Conservation (phyloP, 92 coral and sea anemone species). For the Porites cylindrica region DNA sequence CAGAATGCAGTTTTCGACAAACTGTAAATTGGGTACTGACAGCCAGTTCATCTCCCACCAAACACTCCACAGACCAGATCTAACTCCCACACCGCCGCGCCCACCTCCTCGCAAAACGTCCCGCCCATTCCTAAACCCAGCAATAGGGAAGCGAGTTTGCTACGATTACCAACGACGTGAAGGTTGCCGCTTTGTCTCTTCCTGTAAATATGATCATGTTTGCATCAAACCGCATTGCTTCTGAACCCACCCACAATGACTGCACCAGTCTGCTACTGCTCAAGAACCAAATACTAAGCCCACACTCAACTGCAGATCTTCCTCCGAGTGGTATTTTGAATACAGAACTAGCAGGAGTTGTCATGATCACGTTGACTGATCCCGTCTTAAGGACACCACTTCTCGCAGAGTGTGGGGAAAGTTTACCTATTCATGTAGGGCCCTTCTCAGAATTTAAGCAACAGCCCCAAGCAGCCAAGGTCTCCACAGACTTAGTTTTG, state of each 20-base stretch:
- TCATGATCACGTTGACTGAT: background rate
- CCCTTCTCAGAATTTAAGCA: too few relatives aligned
- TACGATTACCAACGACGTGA: conserved; percentile 1
- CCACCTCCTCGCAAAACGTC: background rate
- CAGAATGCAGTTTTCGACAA: conserved; percentile 16
- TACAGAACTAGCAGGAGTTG: background rate
- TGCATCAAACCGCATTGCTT: conserved; percentile 8
- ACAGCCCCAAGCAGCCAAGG: too few relatives aligned
- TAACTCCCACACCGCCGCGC: background rate
- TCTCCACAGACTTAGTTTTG: too few relatives aligned
- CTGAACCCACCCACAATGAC: background rate
- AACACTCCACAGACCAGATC: conserved; percentile 19
- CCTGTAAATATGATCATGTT: conserved; percentile 18
- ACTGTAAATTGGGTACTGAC: conserved; percentile 13
- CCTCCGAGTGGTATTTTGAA: too few relatives aligned
- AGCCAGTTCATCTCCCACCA: conserved; percentile 22
- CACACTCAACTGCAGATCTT: too few relatives aligned
- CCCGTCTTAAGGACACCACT: background rate
- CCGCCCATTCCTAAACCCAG: conserved; percentile 16
- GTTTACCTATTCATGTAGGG: too few relatives aligned
- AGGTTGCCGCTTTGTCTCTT: background rate
- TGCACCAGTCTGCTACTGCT: background rate
- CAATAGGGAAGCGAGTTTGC: conserved; percentile 16
- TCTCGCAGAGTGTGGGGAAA: background rate
- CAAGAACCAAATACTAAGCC: background rate